Evolutionary conservation across 2,888 invertebrate genomes (phyloP), one percentile per base, ranked within the genome.

Genomic region (Lysandra coridon): DNA sequence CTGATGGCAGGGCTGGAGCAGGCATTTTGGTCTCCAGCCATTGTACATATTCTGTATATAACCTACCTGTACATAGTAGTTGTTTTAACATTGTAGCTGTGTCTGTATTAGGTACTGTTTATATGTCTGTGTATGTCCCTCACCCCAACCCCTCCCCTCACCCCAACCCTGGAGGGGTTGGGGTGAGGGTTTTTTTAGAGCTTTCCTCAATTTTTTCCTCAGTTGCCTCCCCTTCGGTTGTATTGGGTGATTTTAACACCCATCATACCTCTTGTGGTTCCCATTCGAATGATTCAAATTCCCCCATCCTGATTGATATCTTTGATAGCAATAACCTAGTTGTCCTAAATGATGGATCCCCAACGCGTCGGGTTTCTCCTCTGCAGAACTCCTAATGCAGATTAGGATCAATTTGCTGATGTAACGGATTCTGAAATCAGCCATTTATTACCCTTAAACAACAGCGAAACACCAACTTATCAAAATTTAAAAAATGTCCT

Each of bases 41-140:
- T 53, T 53, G 14, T 60, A 60, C 60, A 60, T 60, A 60, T 60
- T 60, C 60, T n/a, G n/a, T n/a, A 60, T 60, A 60, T 60, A 60
- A 17, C 53, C 64, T 64, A 1, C 64, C 64, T 64, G 64, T 64
- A 30, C 64, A 64, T 64, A 23, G 64, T 64, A 64, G 14, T 53
- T 14, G 53, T 53, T 53, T 53, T 53, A 53, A 53, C 3, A 60
- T 60, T 60, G 60, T 62, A 23, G 62, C 62, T 7, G 62, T 62
- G 1, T 10, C 2, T 62, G 62, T 62, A 0, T 62, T 62, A 62
- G 62, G 23, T 62, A 10, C 7, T 10, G 30, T 62, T 62, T 62
- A 53, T 60, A 23, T 60, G 6, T 60, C 60, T 60, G 60, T 60
- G 60, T 60, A 60, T 60, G n/a, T 60, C 60, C 60, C n/a, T 23